Evolutionary conservation across 1,140 invertebrate species (phyloP).

Genomic region (roundworm (Caenorhabditis elegans)): WBcel235 BX284605.5:497501-498000

Average conservation of each 20-base stretch:
- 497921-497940: neutral
- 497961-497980: neutral
- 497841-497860: neutral
- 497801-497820: neutral
- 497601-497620: too few relatives aligned
- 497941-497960: neutral
- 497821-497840: neutral
- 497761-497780: neutral
- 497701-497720: too few relatives aligned
- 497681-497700: too few relatives aligned
- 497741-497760: neutral
- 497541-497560: too few relatives aligned
- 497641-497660: neutral
- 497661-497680: neutral
- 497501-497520: too few relatives aligned
- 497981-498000: neutral
- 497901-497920: neutral
- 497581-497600: too few relatives aligned
- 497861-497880: neutral
- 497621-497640: too few relatives aligned
- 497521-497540: too few relatives aligned
- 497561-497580: too few relatives aligned
- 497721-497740: neutral
- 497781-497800: too few relatives aligned
- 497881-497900: neutral